These are phyloP conservation scores for Xiphydria camelus DNA, from an alignment of 2,888 invertebrate species.

Conservation along the genomic window DNA sequence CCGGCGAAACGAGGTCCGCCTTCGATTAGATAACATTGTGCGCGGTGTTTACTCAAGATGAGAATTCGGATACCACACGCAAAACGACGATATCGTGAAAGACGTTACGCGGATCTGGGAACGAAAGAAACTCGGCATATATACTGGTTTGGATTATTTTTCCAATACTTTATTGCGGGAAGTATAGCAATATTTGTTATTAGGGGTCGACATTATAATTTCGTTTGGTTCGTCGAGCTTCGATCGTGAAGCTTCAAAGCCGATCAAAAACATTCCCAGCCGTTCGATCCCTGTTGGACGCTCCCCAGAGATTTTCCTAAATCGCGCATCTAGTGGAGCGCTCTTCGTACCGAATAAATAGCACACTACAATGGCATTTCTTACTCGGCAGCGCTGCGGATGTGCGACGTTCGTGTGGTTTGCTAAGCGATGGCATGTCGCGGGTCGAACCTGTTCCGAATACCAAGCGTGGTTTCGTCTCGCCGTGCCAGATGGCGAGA, in stretches of 20 bases:
- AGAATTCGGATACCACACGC: too few species aligned
- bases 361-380: conserved; percentile 26
- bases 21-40: conserved; percentile 36
- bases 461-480: conserved; percentile 26
- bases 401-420: conserved; percentile 16
- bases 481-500: conserved; percentile 23
- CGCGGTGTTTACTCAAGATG: conserved; percentile 34
- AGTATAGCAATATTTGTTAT: too few species aligned
- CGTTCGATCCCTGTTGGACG: too few species aligned
- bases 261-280: too few species aligned
- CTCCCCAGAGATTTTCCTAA: conserved; percentile 3
- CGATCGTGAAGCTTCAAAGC: too few species aligned
- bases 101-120: too few species aligned
- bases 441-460: conserved; percentile 50
- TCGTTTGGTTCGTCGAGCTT: too few species aligned
- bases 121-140: too few species aligned
- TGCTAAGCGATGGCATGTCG: conserved; percentile 38
- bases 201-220: too few species aligned
- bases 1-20: conserved; percentile 32
- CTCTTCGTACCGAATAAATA: conserved; percentile 26
- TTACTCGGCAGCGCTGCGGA: conserved; percentile 13
- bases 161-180: too few species aligned
- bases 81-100: too few species aligned
- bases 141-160: too few species aligned
- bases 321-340: conserved; percentile 18